Evolutionary conservation across 2,888 invertebrate genomes (phyloP), one percentile per base, ranked within the genome.

Genomic region (Metellina segmentata): DNA sequence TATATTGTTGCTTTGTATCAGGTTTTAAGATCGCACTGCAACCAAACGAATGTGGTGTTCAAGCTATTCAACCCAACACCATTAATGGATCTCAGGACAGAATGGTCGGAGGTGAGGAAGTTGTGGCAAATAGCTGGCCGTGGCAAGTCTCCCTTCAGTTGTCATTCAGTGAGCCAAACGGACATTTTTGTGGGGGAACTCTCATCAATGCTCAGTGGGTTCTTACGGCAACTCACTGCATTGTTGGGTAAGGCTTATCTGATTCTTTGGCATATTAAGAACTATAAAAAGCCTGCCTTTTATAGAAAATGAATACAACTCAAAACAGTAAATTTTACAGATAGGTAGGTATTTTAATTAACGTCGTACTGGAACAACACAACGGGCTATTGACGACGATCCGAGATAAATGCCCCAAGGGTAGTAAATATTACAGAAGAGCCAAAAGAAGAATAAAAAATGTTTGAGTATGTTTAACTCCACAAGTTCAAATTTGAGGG

Each of bases 181-280:
- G 92, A 0, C 92, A 92, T 53, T 89, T 90, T 20, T 92, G 92
- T 53, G 92, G 92, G 13, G 92, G 92, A n/a, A 83, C 92, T 4
- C 71, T 92, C 69, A 87, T 92, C n/a, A 91, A 91, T 19, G 69
- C 72, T 34, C 88, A 91, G 20, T 91, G 91, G 91, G 77, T 88
- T 0, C 48, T 91, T 6, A 88, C 91, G 11, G 91, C 91, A 0
- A 72, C 87, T 8, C 91, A 91, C 11, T 91, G 91, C 19, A 61
- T 91, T 8, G 87, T 20, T 6, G 83, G 81, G 91, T 82, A 71
- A 78, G 87, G 4, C 34, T 2, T 34, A 34, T 34, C 34, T 34
- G 4, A 34, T 34, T 34, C 34, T 34, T 34, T 2, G 1, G 34
- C 34, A 34, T 34, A 34, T 34, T 34, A 34, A 34, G 4, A 34